These are phyloP conservation scores for Aegithalos caudatus DNA, from an alignment of 2,113 vertebrate genomes.

Conservation along the genomic window DNA sequence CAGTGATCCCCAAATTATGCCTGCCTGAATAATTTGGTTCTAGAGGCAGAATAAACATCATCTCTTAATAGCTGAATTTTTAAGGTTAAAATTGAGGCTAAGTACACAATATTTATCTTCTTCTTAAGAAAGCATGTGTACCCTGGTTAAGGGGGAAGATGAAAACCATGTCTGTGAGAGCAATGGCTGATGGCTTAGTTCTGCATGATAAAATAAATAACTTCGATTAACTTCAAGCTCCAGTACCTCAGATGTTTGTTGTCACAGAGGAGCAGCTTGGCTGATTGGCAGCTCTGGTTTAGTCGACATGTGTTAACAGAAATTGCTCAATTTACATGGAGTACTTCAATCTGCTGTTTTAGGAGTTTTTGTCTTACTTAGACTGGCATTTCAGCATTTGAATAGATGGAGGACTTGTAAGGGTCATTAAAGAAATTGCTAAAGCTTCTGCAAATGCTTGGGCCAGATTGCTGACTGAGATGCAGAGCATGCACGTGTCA, in stretches of 20 bases:
- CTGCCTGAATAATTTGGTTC: neutral
- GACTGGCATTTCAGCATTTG: slow-evolving; percentile 25
- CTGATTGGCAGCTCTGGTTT: slow-evolving; percentile 51
- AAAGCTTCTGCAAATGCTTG: slow-evolving; percentile 50
- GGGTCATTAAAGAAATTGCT: slow-evolving; percentile 58
- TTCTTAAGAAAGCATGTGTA: neutral
- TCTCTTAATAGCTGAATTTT: slow-evolving; percentile 2
- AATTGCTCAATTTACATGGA: slow-evolving; percentile 57
- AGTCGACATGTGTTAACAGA: slow-evolving; percentile 46
- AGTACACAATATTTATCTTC: neutral
- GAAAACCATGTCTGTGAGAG: slow-evolving; percentile 11
- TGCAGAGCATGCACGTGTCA: slow-evolving; percentile 31
- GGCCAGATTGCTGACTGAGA: slow-evolving; percentile 42
- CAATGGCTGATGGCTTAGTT: slow-evolving; percentile 44
- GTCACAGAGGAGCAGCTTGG: slow-evolving; percentile 57
- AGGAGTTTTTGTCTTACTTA: slow-evolving; percentile 46
- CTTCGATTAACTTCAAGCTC: slow-evolving; percentile 49
- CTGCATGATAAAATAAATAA: slow-evolving; percentile 57
- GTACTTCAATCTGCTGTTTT: slow-evolving; percentile 49
- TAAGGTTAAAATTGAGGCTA: slow-evolving; percentile 31
- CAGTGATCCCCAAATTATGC: neutral
- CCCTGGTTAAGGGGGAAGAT: neutral
- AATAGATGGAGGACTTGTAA: slow-evolving; percentile 47
- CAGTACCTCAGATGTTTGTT: slow-evolving; percentile 61
- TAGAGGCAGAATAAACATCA: slow-evolving; percentile 20